Evolutionary conservation across 2,113 vertebrate species (phyloP), one percentile per base, ranked within the genome.

Genomic region (Agelaius tricolor): DNA sequence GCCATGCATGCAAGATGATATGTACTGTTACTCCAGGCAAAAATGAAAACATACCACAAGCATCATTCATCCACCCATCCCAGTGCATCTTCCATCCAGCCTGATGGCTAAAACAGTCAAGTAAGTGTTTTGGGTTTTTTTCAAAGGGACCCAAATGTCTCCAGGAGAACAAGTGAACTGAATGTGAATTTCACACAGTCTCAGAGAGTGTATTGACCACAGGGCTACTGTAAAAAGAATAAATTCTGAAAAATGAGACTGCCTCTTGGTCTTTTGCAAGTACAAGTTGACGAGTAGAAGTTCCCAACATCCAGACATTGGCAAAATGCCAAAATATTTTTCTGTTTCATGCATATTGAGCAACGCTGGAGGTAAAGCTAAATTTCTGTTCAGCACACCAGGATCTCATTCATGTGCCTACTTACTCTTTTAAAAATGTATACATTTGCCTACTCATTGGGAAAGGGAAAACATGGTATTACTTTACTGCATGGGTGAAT

Each of bases 341-440:
- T 57, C 41, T 77, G 3, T 2, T 28, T 21, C 3, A 0, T 4
- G 0, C 2, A 13, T 61, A 26, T 37, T 71, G 57, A 82, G 37
- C 18, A 57, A n/a, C 8, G 6, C 59, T 76, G 44, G 44, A 76
- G 49, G 31, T 57, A 73, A 84, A 80, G 44, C 19, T 58, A 13
- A 76, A 77, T 61, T 66, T 3, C 0, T 54, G 4, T 54, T 74
- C 28, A 74, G 26, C 16, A 26, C 31, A 66, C 8, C 27, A 66
- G 59, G n/a, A 58, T 43, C 10, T 49, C 18, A 26, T 66, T 74
- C 9, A 26, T 33, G 12, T 67, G 21, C 30, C 43, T 46, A 24
- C 18, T 69, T 80, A 95, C 6, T 4, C 13, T 51, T 19, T 30
- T 15, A 69, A 79, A 76, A 77, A 51, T 26, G 20, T 30, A 18